Percentiles rank a stretch among this genome's conserved stretches.
Conservation (phyloP, 1,140 invertebrate genomes). For the Pinna nobilis region DNA sequence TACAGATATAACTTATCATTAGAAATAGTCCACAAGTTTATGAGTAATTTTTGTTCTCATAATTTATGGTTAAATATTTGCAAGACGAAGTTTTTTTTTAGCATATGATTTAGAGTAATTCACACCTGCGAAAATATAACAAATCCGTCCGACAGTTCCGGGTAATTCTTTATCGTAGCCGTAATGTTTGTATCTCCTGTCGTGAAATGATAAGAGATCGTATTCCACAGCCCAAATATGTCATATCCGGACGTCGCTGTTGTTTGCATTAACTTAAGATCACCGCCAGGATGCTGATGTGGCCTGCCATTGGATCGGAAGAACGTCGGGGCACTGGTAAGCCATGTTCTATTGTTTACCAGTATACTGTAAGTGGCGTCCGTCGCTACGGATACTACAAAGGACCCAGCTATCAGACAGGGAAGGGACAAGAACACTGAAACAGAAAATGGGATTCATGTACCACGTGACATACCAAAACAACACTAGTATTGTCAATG, state of each 20-base stretch:
- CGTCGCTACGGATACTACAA: not conserved
- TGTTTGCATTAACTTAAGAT: not conserved
- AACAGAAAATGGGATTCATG: no score
- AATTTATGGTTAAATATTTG: no score
- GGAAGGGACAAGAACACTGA: no score
- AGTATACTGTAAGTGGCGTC: constrained; percentile 10
- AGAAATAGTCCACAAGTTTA: no score
- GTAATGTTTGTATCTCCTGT: constrained; percentile 2
- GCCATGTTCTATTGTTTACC: not conserved
- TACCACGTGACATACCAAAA: no score
- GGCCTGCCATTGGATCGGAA: not conserved
- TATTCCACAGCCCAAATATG: constrained; percentile 1
- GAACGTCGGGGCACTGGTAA: constrained; percentile 1
- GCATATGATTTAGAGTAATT: no score
- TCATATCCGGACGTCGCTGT: not conserved
- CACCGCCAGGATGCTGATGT: not conserved
- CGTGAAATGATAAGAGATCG: not conserved
- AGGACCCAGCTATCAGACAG: no score
- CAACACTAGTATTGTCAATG: no score
- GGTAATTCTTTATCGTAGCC: constrained; percentile 4
- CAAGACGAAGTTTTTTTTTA: no score
- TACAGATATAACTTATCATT: no score
- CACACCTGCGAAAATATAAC: constrained; percentile 11
- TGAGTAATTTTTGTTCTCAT: no score
- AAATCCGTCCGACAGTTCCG: constrained; percentile 1